Base-by-base conservation (phyloP, 2,888 invertebrate species). In the Palloptera scutellata region DNA sequence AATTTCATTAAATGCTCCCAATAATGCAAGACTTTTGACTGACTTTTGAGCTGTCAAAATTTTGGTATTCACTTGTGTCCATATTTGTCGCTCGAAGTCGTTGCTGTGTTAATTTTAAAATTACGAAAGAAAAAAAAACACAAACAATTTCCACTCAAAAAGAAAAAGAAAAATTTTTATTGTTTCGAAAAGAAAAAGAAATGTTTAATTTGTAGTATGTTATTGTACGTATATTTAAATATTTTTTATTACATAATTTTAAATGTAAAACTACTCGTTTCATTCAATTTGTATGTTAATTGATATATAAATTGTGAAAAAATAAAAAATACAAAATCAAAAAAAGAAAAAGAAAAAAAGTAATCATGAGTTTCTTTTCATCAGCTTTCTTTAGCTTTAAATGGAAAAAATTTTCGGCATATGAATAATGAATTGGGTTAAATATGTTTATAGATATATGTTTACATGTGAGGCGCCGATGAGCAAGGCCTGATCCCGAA, bases 51-150 rank as follows among this genome's bases (percentile, higher is more conserved):
- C 66, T 58, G 64, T 68, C 67, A 66, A 63, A 57, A 60, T 48
- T 57, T 45, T 61, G 61, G 60, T 48, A 40, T 19, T 43, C 30
- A 13, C 45, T 10, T 45, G 20, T 48, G 20, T 17, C 17, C 30
- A 19, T 60, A 59, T 55, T 67, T 68, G 67, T 43, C 61, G 53
- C 69, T 70, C 76, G 79, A 79, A 79, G 82, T 82, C 80, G 78
- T 77, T 79, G 84, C 84, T 84, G 83, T 84, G 84, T 84, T 84
- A 84, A 82, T 83, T 81, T 81, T 82, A 79, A 76, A 70, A 72
- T 69, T 73, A 70, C 58, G 67, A 70, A 72, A 74, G 68, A 20
- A 51, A 74, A 73, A 71, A 65, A 68, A 70, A 72, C 70, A 72
- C 68, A 73, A 70, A 54, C 73, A 72, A 65, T 66, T 67, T 61